Conservation (phyloP, 2,113 vertebrate species). For the Oreocharis arfaki region DNA sequence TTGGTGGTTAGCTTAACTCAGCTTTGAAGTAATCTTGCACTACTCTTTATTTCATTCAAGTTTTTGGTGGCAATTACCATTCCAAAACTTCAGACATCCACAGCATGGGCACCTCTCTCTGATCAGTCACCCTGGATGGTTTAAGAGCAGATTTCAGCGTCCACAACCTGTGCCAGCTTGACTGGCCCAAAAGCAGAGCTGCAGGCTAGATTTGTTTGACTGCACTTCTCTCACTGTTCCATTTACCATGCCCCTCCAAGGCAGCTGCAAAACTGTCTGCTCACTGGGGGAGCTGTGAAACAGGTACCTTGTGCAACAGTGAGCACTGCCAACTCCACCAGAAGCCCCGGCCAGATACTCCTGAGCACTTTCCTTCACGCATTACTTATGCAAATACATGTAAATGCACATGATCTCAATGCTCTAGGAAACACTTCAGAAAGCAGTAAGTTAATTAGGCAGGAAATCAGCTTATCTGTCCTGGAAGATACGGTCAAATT, state of each 20-base stretch:
- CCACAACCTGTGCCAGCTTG: accelerated
- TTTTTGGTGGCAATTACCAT: neutral
- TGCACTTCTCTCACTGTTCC: neutral
- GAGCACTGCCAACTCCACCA: neutral
- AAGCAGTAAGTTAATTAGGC: neutral
- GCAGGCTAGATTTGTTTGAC: neutral
- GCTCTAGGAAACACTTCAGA: neutral
- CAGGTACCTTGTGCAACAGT: neutral
- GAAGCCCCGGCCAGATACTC: neutral
- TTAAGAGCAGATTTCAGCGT: neutral
- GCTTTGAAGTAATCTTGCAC: neutral
- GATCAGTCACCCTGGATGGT: neutral
- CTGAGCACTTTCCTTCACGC: neutral
- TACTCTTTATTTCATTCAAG: neutral
- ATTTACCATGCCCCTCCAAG: neutral
- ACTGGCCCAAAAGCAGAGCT: neutral
- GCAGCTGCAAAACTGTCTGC: neutral
- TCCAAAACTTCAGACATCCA: neutral
- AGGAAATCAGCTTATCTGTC: neutral
- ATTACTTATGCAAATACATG: neutral
- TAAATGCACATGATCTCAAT: neutral
- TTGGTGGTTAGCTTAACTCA: neutral
- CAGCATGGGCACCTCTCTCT: neutral
- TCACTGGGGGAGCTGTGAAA: neutral
- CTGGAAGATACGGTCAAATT: neutral